Percentiles rank a stretch among this genome's conserved stretches.
These are phyloP conservation scores for Microtus ochrogaster DNA, from an alignment of 2,113 vertebrate genomes.

Conservation along the genomic window DNA sequence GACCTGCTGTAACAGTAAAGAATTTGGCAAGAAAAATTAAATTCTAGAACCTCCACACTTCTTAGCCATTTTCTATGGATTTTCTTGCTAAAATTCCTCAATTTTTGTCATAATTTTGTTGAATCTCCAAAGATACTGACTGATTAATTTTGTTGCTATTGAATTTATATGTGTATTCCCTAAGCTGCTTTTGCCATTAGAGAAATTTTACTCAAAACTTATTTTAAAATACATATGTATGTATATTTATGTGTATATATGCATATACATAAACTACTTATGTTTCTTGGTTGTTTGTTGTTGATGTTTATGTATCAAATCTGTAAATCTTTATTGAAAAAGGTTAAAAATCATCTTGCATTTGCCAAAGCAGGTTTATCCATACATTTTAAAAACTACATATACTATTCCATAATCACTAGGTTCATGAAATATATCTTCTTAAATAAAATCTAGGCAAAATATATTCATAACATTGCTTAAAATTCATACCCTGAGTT, in stretches of 20 bases:
- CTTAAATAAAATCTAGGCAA: conserved; percentile 6
- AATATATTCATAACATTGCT: conserved; percentile 37
- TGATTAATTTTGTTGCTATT: too few species aligned
- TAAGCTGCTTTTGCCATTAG: too few species aligned
- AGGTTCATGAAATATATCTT: background rate
- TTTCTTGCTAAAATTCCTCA: background rate
- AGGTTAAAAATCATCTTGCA: conserved; percentile 47
- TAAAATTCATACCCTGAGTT: conserved; percentile 35
- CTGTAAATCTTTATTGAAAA: background rate
- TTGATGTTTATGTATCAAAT: background rate
- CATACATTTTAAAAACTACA: background rate
- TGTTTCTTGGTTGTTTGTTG: background rate
- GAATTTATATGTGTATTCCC: too few species aligned
- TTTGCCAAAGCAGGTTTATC: background rate
- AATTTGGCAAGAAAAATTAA: background rate
- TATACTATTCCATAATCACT: background rate
- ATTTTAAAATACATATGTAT: too few species aligned
- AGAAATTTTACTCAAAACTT: too few species aligned
- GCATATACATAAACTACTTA: background rate
- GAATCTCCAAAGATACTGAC: too few species aligned
- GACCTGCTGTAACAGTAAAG: background rate
- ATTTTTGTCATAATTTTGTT: too few species aligned
- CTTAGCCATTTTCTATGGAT: background rate
- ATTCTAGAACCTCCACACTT: background rate
- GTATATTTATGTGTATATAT: too few species aligned